Base-by-base conservation (phyloP, 2,113 vertebrate species). In the Cyanistes caeruleus region DNA sequence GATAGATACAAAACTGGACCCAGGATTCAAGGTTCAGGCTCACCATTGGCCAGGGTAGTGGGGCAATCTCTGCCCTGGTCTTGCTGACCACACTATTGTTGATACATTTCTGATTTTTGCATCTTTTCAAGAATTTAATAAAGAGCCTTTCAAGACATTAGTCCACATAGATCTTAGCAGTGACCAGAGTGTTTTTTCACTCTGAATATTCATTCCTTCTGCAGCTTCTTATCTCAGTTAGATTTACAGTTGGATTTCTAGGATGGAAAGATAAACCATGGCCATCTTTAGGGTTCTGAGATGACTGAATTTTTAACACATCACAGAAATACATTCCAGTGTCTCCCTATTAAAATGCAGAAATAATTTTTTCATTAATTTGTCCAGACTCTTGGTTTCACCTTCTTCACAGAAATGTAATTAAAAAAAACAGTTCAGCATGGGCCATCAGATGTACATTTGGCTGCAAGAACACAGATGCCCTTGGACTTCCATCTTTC, bases 81-180 rank as follows among this genome's bases (percentile, higher is more conserved):
- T 55, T 56, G 3, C 17, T 56, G 60, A 7, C 23, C 31, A 33
- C 13, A 9, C 1, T 60, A 6, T 16, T 44, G 9, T 27, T 89
- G 19, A n/a, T 41, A 35, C 3, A 18, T 52, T 52, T 56, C 28
- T 80, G 60, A 80, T 11, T 69, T 89, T 56, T 73, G 11, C n/a
- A 33, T 43, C 28, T 30, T 81, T 80, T 51, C 22, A 63, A 59
- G 3, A 81, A 43, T 43, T 53, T 39, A 51, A 74, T 31, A 37
- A 56, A 30, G 10, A 37, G 19, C 46, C 9, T 70, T 84, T 70
- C 41, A 85, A 72, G 30, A 59, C 10, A 10, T 53, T 72, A 31
- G 3, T 19, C 16, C 19, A 10, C 15, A 27, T 2, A 35, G 5
- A 5, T 19, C 37, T 85, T 75, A 56, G 20, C 0, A 0, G 75